Conservation (phyloP, 2,888 invertebrate species). For the Aphidius colemani region DNA sequence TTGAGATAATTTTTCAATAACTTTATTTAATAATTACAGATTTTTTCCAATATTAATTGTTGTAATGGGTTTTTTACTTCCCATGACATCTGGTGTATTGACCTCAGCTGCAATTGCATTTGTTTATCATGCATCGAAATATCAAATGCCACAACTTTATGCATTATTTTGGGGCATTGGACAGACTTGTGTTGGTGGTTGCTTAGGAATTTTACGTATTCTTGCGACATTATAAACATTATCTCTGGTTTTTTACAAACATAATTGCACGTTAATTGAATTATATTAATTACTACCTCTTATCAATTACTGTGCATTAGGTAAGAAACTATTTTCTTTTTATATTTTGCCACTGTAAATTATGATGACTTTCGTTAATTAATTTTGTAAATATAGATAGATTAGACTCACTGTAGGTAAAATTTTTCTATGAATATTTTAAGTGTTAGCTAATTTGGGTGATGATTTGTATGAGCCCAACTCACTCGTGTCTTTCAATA, state of each 20-base stretch:
- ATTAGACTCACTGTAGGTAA: too few species aligned
- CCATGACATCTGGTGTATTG: slow-evolving; percentile 84
- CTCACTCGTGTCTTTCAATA: too few species aligned
- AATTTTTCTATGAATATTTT: too few species aligned
- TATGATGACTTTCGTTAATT: slow-evolving; percentile 8
- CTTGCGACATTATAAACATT: slow-evolving; percentile 82
- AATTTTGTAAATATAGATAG: too few species aligned
- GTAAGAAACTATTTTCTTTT: not conserved
- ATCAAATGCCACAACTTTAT: slow-evolving; percentile 88
- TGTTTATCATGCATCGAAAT: slow-evolving; percentile 87
- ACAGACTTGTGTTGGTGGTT: slow-evolving; percentile 86
- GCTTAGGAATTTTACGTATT: slow-evolving; percentile 91
- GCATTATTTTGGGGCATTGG: slow-evolving; percentile 95
- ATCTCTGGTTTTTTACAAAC: not conserved
- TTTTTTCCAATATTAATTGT: slow-evolving; percentile 89
- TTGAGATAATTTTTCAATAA: not conserved
- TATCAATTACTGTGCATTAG: not conserved
- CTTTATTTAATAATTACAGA: slow-evolving; percentile 59
- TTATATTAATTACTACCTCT: slow-evolving; percentile 10
- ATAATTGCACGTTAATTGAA: slow-evolving; percentile 4
- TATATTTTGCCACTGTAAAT: slow-evolving; percentile 11
- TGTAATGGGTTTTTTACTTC: slow-evolving; percentile 87
- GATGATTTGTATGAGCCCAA: too few species aligned
- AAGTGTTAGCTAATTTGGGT: too few species aligned
- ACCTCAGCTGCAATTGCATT: slow-evolving; percentile 93